Evolutionary conservation across 2,888 invertebrate genomes (phyloP).

Genomic region (Ommatoiulus sabulosus): DNA sequence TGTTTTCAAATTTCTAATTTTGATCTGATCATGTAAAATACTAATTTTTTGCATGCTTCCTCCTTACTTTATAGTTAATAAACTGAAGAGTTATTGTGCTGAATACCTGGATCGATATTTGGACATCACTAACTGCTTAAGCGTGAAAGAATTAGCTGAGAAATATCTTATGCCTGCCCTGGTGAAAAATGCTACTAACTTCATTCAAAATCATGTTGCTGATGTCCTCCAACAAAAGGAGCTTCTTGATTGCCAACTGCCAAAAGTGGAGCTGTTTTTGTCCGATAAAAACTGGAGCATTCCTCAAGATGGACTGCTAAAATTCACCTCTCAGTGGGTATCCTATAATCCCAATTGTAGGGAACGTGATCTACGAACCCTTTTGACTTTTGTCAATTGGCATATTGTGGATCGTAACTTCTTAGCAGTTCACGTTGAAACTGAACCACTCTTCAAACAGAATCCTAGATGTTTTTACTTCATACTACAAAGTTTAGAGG

Average conservation of each 20-base stretch:
- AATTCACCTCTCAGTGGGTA: constrained; percentile 73
- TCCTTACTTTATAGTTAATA: constrained; percentile 61
- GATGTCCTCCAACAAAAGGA: constrained; percentile 73
- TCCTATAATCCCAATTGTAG: constrained; percentile 69
- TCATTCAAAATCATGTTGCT: constrained; percentile 71
- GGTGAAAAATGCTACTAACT: constrained; percentile 72
- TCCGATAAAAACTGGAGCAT: constrained; percentile 70
- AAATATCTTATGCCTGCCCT: constrained; percentile 73
- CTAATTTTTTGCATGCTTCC: no score
- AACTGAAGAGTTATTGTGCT: constrained; percentile 75
- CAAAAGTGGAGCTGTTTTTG: constrained; percentile 71
- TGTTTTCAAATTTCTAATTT: no score
- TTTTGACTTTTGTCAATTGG: constrained; percentile 71
- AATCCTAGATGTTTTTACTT: constrained; percentile 73
- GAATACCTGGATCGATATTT: constrained; percentile 75
- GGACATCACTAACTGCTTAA: constrained; percentile 74
- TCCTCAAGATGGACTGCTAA: constrained; percentile 67
- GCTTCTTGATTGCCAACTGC: constrained; percentile 70
- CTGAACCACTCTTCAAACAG: constrained; percentile 72
- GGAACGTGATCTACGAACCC: constrained; percentile 72
- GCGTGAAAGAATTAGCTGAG: constrained; percentile 74
- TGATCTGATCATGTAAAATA: no score
- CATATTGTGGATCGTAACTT: constrained; percentile 69
- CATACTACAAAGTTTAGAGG: constrained; percentile 70
- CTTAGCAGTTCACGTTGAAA: constrained; percentile 72